Evolutionary conservation across 2,113 vertebrate species (phyloP).

Genomic region (Nerophis lumbriciformis): DNA sequence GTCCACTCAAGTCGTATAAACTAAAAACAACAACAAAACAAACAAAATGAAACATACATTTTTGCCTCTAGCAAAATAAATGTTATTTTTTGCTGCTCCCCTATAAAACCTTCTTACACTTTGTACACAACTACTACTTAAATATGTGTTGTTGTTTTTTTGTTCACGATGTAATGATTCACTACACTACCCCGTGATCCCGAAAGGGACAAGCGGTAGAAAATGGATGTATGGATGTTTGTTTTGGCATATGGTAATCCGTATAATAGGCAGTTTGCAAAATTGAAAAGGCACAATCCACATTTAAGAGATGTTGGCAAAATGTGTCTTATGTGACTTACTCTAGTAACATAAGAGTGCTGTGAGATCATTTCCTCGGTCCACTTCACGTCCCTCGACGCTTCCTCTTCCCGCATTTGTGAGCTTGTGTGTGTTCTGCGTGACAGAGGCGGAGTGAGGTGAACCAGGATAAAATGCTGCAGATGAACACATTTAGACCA

Average conservation of each 20-base stretch:
- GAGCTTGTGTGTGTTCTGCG: conserved; percentile 9
- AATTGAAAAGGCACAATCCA: not conserved
- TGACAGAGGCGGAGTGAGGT: conserved; percentile 46
- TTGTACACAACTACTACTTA: too few species aligned
- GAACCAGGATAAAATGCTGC: conserved; percentile 61
- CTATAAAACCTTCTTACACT: too few species aligned
- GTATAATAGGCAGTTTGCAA: not conserved
- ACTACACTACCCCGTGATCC: too few species aligned
- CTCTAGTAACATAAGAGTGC: not conserved
- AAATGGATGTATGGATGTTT: not conserved
- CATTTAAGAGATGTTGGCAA: not conserved
- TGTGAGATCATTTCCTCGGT: not conserved
- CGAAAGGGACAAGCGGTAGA: too few species aligned
- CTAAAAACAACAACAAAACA: too few species aligned
- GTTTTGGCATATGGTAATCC: too few species aligned
- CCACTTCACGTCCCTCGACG: conserved; percentile 2
- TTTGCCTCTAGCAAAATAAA: too few species aligned
- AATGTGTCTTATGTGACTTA: not conserved
- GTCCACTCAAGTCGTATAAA: too few species aligned
- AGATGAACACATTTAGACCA: conserved; percentile 65
- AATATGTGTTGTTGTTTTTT: not conserved
- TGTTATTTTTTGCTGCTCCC: too few species aligned
- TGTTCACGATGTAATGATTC: conserved; percentile 2
- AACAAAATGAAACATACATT: too few species aligned
- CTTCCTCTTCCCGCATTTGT: conserved; percentile 5